phyloP scores from a whole-genome alignment of 1,140 invertebrate genomes.

The Nebria ingens region DNA sequence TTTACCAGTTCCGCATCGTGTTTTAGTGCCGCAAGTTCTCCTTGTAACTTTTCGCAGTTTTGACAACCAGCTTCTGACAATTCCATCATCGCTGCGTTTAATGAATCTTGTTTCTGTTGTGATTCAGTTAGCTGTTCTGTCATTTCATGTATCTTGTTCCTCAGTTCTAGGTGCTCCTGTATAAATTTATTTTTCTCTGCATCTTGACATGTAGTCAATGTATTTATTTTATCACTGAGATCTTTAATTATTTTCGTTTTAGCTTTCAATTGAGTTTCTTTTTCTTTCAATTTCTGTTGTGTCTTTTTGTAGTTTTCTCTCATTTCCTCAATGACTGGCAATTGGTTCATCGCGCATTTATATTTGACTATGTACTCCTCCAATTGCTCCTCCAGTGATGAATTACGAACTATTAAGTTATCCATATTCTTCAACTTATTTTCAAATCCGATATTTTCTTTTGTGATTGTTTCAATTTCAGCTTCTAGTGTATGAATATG shows the following conservation, averaged over 20 bases:
- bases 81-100: background rate
- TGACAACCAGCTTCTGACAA: background rate
- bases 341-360: background rate
- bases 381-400: background rate
- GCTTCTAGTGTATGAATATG: background rate
- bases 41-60: background rate
- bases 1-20: background rate
- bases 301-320: background rate
- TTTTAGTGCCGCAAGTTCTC: background rate
- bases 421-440: background rate
- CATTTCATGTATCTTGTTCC: background rate
- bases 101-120: background rate
- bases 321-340: background rate
- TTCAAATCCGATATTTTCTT: background rate
- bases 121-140: background rate
- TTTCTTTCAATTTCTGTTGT: background rate
- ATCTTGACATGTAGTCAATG: too few species aligned
- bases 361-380: background rate
- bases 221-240: too few species aligned
- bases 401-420: background rate
- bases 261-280: background rate
- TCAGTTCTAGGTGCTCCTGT: too few species aligned
- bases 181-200: too few species aligned
- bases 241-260: too few species aligned
- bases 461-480: background rate